Base-by-base conservation (phyloP, 2,888 invertebrate genomes). In the Melipona beecheii region DNA sequence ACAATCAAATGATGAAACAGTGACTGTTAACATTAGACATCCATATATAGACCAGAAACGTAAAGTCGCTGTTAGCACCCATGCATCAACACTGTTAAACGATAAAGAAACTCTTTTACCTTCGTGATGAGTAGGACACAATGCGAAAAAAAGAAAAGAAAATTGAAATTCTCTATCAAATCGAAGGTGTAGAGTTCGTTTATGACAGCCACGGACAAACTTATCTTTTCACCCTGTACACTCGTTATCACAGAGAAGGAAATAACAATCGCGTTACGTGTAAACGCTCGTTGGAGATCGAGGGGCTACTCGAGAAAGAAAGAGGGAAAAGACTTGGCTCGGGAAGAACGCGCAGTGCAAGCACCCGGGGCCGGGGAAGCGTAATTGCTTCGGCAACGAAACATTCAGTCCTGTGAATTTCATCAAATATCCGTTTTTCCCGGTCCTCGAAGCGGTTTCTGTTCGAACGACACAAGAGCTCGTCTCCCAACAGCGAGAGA, bases 381-480 rank as follows among this genome's bases (percentile, higher is more conserved):
- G 74, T 78, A 79, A 69, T 79, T 75, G 75, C 75, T 52, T 17
- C 65, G 50, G n/a, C 49, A 52, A n/a, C 58, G 68, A 58, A 54
- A 56, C 50, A 72, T 43, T 43, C 31, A 31, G 58, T n/a, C 74
- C 54, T 21, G 27, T 74, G 80, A 80, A 80, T 75, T 82, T 75
- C 60, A 82, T 82, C 75, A 66, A 82, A 82, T 75, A 65, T 79
- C 58, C 82, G 65, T 64, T 79, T 69, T 56, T 17, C 62, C 65
- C 43, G 43, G 70, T 43, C n/a, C 72, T 81, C 74, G 69, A 65
- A 73, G 73, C 79, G 73, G 74, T 74, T 72, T 75, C 71, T 68
- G 50, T 75, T 83, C 82, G 71, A 83, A 83, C 75, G 80, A 80
- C 74, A 75, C 74, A 75, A 75, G 82, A 81, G 75, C 68, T 75